Percentiles rank a stretch among this genome's conserved stretches.
Evolutionary conservation across 2,113 vertebrate genomes (phyloP).

Genomic region (Paramormyrops kingsleyae): DNA sequence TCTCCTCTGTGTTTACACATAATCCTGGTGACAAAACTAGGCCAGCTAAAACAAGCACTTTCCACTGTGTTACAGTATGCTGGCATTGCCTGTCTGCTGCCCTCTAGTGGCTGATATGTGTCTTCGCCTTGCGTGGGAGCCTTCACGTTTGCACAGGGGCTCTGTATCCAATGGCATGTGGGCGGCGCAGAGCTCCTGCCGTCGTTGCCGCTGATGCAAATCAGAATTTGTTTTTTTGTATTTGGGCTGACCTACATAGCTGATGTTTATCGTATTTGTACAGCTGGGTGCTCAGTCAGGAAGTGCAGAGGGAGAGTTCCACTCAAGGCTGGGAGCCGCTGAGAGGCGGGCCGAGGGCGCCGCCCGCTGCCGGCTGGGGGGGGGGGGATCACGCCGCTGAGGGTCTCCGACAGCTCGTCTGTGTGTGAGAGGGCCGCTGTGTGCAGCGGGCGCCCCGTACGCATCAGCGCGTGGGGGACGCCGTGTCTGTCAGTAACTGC

Average conservation of each 20-base stretch:
- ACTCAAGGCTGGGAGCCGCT: not conserved
- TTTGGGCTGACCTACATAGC: slow-evolving; percentile 8
- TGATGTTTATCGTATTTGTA: not conserved
- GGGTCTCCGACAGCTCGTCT: not conserved
- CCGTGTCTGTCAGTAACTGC: not conserved
- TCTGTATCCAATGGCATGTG: not conserved
- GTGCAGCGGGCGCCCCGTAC: not conserved
- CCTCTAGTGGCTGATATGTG: not conserved
- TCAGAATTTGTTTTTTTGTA: not conserved
- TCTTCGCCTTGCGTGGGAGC: not conserved
- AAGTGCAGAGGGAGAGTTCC: not conserved
- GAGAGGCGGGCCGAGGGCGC: not conserved
- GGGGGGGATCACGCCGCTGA: not conserved
- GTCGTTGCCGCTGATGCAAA: not conserved
- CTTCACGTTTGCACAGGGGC: not conserved
- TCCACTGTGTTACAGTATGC: not conserved
- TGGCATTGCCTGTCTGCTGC: not conserved
- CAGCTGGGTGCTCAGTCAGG: not conserved
- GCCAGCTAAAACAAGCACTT: not conserved
- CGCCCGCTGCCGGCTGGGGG: not conserved
- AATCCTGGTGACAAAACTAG: not conserved
- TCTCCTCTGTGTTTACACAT: slow-evolving; percentile 3
- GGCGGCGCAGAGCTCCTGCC: not conserved
- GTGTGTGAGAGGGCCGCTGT: not conserved
- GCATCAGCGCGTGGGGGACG: not conserved